These are phyloP conservation scores for Manacus vitellinus DNA, from an alignment of 2,113 vertebrate genomes.

Conservation along the genomic window DNA sequence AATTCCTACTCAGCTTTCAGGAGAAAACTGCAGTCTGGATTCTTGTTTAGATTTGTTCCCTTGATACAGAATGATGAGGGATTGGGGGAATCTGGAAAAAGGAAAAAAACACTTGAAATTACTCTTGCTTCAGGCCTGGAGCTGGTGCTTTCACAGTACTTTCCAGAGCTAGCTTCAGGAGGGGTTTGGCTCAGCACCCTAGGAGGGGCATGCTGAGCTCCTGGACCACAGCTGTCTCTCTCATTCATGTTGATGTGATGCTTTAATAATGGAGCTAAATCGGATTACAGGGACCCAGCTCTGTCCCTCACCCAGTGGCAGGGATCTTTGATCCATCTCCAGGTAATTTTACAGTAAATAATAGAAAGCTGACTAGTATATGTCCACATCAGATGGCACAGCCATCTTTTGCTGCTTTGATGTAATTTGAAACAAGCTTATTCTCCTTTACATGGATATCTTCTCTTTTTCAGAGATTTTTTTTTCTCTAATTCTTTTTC, in stretches of 20 bases:
- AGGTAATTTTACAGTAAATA: neutral
- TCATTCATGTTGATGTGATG: neutral
- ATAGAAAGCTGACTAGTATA: neutral
- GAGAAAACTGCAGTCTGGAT: neutral
- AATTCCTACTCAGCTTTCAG: neutral
- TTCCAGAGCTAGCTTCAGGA: neutral
- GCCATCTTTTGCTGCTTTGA: neutral
- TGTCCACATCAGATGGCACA: neutral
- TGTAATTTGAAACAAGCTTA: neutral
- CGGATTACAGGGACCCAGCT: neutral
- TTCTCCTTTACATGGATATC: neutral
- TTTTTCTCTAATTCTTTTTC: conserved; percentile 38
- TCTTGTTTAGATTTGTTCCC: neutral
- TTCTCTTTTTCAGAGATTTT: neutral
- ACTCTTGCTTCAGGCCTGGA: neutral
- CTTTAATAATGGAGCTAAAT: conserved; percentile 24
- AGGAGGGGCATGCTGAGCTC: neutral
- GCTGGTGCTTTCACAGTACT: neutral
- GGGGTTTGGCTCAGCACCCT: neutral
- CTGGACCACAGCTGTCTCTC: conserved; percentile 11
- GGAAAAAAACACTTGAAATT: neutral
- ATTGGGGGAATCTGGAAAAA: neutral
- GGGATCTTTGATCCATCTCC: conserved; percentile 12
- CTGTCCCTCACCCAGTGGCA: neutral
- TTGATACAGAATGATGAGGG: neutral